Evolutionary conservation across 2,113 vertebrate genomes (phyloP), one percentile per base, ranked within the genome.

Genomic region (Megalops atlanticus): DNA sequence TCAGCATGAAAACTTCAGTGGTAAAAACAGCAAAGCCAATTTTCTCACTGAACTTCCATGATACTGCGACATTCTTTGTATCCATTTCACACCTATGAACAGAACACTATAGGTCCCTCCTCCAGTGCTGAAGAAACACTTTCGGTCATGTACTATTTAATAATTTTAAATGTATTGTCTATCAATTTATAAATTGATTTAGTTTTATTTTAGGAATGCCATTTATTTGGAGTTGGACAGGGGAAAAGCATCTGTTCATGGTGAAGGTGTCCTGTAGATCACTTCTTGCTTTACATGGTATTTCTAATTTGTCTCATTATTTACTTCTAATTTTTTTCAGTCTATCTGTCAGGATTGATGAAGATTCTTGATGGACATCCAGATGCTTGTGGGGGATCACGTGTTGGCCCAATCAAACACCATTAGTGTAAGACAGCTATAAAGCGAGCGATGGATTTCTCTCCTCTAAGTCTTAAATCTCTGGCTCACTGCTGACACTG

Each of bases 381-480:
- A 64, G 58, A 64, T 31, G n/a, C 58, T 64, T 2, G 10, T 10
- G 18, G 35, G 27, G 38, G 40, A n/a, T 45, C 41, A 39, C 41
- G 31, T 36, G 41, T 11, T 24, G 18, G 41, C 31, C 0, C 68
- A 49, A 18, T 41, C 41, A 80, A 45, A 71, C 78, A 80, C 21
- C 54, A 40, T 33, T 74, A 54, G 35, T 33, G 10, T 58, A 21
- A 86, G 54, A 33, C 35, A n/a, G 21, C 33, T 64, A 40, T 78
- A 64, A 64, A 64, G 24, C 10, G 27, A 36, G 39, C 3, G 24
- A 69, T 68, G 24, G 49, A 81, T 27, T 68, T 84, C 75, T 74
- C 5, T 72, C 40, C 15, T 81, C 79, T 33, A 33, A 70, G 52
- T 49, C 77, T 54, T 58, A 82, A 84, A 88, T 86, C 82, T 82